These are phyloP conservation scores for Saccopteryx leptura DNA, from an alignment of 2,113 vertebrate genomes.

Conservation along the genomic window DNA sequence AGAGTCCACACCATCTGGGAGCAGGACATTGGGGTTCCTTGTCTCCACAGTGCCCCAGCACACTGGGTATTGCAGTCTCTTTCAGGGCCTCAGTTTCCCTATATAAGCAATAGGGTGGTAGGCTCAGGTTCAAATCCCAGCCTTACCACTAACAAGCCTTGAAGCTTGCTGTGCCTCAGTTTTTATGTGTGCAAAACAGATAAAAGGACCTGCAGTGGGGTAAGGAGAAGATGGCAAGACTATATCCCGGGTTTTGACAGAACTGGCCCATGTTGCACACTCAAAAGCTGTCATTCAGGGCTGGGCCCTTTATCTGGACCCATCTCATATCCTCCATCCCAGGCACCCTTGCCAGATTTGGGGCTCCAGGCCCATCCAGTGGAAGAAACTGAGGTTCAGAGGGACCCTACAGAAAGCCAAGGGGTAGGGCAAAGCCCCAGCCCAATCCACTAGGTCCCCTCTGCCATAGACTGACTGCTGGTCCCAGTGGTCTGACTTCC, in stretches of 20 bases:
- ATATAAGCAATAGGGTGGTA: background rate
- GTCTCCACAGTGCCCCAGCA: too few relatives aligned
- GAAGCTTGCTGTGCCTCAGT: background rate
- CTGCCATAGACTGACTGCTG: rapidly evolving
- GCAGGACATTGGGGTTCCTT: background rate
- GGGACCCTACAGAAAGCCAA: background rate
- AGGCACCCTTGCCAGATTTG: too few relatives aligned
- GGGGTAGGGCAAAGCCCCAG: background rate
- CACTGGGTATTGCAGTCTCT: background rate
- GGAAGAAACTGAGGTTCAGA: background rate
- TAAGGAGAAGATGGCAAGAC: rapidly evolving
- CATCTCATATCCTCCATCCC: background rate
- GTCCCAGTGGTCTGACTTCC: background rate
- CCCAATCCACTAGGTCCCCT: rapidly evolving
- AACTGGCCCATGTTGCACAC: rapidly evolving
- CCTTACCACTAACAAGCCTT: background rate
- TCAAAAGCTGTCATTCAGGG: too few relatives aligned
- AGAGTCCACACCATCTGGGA: background rate
- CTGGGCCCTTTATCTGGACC: background rate
- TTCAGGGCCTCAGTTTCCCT: background rate
- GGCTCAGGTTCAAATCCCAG: too few relatives aligned
- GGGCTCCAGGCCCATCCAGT: background rate
- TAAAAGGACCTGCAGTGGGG: rapidly evolving
- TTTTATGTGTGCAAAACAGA: rapidly evolving
- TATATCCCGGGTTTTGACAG: rapidly evolving